These are phyloP conservation scores for Tenthredo mesomela DNA, from an alignment of 2,888 invertebrate genomes.

Conservation along the genomic window DNA sequence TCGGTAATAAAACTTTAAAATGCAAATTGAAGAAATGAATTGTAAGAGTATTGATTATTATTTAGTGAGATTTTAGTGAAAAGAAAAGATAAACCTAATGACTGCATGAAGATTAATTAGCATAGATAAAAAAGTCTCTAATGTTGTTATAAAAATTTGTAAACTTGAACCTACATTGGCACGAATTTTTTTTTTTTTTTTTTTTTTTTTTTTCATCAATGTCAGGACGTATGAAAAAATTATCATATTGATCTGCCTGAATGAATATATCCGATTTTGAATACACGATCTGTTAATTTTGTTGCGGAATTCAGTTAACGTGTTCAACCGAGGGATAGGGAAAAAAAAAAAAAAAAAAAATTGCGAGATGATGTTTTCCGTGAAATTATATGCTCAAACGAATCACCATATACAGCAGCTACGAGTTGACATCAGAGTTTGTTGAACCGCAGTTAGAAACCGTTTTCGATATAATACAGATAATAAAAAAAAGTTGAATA, in stretches of 20 bases:
- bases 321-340: background rate
- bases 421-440: background rate
- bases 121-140: background rate
- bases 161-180: background rate
- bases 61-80: background rate
- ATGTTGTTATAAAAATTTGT: background rate
- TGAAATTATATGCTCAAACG: background rate
- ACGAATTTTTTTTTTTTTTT: background rate
- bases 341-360: conserved; percentile 12
- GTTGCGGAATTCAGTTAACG: background rate
- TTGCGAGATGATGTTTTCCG: background rate
- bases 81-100: background rate
- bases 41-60: background rate
- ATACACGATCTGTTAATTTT: background rate
- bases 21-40: background rate
- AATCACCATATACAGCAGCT: background rate
- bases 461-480: background rate
- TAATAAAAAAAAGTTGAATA: background rate
- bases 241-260: background rate
- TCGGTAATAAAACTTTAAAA: background rate
- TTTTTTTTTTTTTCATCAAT: background rate
- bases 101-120: background rate
- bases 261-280: background rate
- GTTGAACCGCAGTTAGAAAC: conserved; percentile 7
- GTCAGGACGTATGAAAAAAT: background rate